Evolutionary conservation across 2,888 invertebrate genomes (phyloP).

Genomic region (Seira sanloemensis): DNA sequence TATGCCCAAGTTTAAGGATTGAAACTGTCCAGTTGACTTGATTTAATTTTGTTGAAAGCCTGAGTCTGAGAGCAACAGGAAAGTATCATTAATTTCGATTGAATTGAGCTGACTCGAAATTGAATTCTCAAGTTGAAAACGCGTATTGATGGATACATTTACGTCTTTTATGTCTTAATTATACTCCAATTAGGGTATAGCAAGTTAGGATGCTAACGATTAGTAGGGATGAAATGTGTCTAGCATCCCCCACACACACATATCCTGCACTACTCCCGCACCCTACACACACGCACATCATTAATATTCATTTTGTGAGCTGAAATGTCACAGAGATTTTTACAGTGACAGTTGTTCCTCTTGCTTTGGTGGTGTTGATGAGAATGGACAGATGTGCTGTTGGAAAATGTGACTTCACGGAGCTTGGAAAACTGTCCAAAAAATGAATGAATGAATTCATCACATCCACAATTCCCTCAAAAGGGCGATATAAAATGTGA

Average conservation of each 20-base stretch:
- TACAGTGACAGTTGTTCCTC: slow-evolving; percentile 47
- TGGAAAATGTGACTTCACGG: neutral
- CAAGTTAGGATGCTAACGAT: neutral
- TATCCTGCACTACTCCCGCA: neutral
- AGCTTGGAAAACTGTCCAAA: neutral
- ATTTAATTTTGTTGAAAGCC: neutral
- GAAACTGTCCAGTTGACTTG: neutral
- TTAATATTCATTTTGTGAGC: slow-evolving; percentile 58
- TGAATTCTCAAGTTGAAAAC: neutral
- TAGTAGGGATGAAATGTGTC: too few species aligned
- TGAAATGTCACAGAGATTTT: slow-evolving; percentile 47
- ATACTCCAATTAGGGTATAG: slow-evolving; percentile 42
- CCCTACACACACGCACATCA: slow-evolving; percentile 15
- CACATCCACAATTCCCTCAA: neutral
- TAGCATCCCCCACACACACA: neutral
- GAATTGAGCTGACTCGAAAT: neutral
- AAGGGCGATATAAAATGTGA: too few species aligned
- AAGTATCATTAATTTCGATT: neutral
- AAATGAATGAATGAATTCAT: neutral
- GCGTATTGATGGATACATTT: neutral
- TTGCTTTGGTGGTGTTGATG: neutral
- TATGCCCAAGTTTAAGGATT: neutral
- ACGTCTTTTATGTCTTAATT: slow-evolving; percentile 49
- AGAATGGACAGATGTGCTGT: neutral
- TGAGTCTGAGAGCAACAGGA: neutral